phyloP scores from a whole-genome alignment of 2,113 vertebrate genomes.

The rabbit (Oryctolagus cuniculus) region DNA sequence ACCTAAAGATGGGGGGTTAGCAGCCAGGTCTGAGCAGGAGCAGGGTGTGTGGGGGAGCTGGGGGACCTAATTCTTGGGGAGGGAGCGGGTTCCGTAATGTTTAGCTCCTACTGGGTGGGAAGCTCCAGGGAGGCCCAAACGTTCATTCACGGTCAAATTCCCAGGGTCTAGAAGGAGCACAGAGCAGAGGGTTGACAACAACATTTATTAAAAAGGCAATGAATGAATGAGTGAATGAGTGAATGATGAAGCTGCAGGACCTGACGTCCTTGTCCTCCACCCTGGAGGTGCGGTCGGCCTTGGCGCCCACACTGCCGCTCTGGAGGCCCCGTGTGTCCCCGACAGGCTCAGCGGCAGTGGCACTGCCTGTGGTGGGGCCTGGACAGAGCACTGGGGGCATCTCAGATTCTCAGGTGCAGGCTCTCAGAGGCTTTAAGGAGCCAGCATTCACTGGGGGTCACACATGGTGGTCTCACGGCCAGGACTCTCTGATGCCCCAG shows the following conservation, averaged over 20 bases:
- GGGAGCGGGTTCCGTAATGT: neutral
- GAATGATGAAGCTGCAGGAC: neutral
- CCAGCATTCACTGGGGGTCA: neutral
- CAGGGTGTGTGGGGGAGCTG: neutral
- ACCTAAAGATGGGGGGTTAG: no score
- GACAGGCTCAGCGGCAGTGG: neutral
- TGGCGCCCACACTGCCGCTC: neutral
- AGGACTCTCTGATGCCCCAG: neutral
- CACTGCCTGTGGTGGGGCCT: neutral
- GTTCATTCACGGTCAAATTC: neutral
- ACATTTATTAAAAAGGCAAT: neutral
- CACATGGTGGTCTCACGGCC: neutral
- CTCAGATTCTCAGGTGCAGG: neutral
- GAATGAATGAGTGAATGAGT: neutral
- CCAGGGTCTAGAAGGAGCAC: neutral
- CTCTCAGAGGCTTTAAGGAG: neutral
- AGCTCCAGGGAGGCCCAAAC: neutral
- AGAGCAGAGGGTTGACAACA: rapidly evolving
- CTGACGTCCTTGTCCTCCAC: neutral
- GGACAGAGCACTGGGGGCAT: neutral
- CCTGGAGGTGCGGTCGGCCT: neutral
- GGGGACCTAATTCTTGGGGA: neutral
- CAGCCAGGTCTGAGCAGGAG: no score
- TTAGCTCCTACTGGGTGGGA: neutral
- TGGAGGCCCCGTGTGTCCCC: neutral